phyloP scores from a whole-genome alignment of 2,113 vertebrate species.

The Carlito syrichta region DNA sequence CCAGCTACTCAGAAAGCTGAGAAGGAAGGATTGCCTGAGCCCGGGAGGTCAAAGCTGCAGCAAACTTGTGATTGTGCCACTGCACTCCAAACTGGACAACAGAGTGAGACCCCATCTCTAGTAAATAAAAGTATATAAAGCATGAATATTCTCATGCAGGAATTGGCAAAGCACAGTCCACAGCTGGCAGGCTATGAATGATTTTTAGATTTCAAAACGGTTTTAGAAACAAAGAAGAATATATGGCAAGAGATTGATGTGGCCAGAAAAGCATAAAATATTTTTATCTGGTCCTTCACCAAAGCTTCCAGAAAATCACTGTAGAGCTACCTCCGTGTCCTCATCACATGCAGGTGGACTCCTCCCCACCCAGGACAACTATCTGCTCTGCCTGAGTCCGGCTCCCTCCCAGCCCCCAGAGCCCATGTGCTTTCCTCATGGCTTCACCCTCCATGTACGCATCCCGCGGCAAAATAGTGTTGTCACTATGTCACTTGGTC shows the following conservation, averaged over 20 bases:
- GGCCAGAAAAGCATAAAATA: neutral
- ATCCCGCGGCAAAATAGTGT: neutral
- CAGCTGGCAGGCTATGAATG: neutral
- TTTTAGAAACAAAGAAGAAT: slow-evolving; percentile 17
- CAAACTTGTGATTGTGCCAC: too few relatives aligned
- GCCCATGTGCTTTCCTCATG: too few relatives aligned
- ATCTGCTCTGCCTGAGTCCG: neutral
- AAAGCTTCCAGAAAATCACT: neutral
- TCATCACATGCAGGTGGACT: neutral
- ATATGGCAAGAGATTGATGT: neutral
- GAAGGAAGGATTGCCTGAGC: too few relatives aligned
- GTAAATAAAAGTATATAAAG: neutral
- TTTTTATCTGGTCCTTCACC: neutral
- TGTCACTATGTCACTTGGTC: neutral
- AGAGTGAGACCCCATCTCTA: too few relatives aligned
- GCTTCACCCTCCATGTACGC: neutral
- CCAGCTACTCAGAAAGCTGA: too few relatives aligned
- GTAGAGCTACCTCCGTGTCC: neutral
- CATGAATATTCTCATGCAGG: neutral
- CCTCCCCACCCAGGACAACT: neutral
- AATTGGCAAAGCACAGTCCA: neutral
- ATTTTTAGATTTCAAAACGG: neutral
- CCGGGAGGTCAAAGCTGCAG: too few relatives aligned
- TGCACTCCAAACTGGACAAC: too few relatives aligned
- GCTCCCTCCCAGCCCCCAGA: too few relatives aligned